Evolutionary conservation across 2,113 vertebrate species (phyloP), one percentile per base, ranked within the genome.

Genomic region (Acrocephalus kingi): DNA sequence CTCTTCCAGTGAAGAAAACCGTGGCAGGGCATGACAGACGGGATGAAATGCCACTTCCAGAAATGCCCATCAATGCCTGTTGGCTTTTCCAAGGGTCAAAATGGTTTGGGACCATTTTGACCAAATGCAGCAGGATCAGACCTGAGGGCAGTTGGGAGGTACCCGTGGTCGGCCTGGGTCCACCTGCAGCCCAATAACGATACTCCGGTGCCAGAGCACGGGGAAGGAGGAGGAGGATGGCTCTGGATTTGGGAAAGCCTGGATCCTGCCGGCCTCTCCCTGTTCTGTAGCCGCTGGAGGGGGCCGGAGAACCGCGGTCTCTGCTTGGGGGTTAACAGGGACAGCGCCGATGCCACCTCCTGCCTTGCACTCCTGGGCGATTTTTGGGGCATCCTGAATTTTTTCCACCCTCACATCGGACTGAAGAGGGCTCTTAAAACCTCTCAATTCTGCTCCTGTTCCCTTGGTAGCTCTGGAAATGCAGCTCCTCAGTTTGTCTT

Each of bases 221-320:
- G 31, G 35, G 66, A 15, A 45, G 48, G 54, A 27, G 41, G 58
- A 27, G 41, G 58, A n/a, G 45, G 25, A 10, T 10, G 8, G 20
- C 19, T 58, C 16, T 30, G 48, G 43, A 10, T 77, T 23, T 31
- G 58, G 43, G 67, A n/a, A 58, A 31, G 9, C 15, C 24, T 8
- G 67, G 21, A 15, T 52, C 19, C 30, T 27, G 35, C 88, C 19
- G 76, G 48, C 25, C 58, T 93, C 41, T 20, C n/a, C 54, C 1
- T 49, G 52, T 13, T n/a, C 22, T 62, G 41, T 16, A 83, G 83
- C 94, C 96, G 31, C 95, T 93, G 93, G 96, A 96, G 94, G 95
- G 96, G 91, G 95, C 92, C 33, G 85, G 87, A 94, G 94, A 91
- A 87, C 94, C 46, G 23, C 18, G 78, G 54, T 94, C 77, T 48